Base-by-base conservation (phyloP, 64 coral and sea anemone genomes). In the Stichodactyla mertensii region DNA sequence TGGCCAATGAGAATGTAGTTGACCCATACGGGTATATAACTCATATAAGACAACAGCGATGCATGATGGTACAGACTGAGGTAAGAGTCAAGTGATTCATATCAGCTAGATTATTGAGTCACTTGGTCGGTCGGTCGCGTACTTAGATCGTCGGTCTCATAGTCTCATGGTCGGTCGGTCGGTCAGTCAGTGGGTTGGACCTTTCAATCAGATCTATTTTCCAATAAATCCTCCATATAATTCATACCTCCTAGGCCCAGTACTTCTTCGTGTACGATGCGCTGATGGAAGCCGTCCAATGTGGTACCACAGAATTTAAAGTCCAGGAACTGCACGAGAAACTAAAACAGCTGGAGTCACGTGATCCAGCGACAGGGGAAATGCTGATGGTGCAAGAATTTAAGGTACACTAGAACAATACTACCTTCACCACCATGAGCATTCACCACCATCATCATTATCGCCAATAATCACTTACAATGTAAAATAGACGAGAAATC, bases 191-290 rank as follows among this genome's bases (percentile, higher is more conserved):
- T 71, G 0, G 16, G 28, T 54, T 13, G 22, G 18, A 9, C 64
- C 36, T 45, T 45, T 45, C 36, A 45, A 45, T 45, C 36, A 45
- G 36, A 45, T 45, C 3, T 45, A 45, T 45, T 45, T 45, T 45
- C 36, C 36, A 45, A 45, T 45, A 45, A 24, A 5, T 69, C 64
- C 0, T 18, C n/a, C 10, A 69, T 26, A 69, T 7, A 5, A 69
- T 22, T 11, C 12, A 27, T 14, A 28, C 24, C 26, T 19, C 9
- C 71, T 54, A 98, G 96, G 92, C 90, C 5, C 96, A 98, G 90
- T 98, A 98, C 45, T 90, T 94, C 71, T 98, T 98, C 58, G 85
- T 98, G 27, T 88, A 98, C 83, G 90, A 98, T 54, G 96, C 96
- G 57, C 89, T 98, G 28, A 62, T 94, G 51, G 96, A 98, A 80